Evolutionary conservation across 2,797 vertebrate species (phyloP).

Genomic region (Lepus townsendii): DNA sequence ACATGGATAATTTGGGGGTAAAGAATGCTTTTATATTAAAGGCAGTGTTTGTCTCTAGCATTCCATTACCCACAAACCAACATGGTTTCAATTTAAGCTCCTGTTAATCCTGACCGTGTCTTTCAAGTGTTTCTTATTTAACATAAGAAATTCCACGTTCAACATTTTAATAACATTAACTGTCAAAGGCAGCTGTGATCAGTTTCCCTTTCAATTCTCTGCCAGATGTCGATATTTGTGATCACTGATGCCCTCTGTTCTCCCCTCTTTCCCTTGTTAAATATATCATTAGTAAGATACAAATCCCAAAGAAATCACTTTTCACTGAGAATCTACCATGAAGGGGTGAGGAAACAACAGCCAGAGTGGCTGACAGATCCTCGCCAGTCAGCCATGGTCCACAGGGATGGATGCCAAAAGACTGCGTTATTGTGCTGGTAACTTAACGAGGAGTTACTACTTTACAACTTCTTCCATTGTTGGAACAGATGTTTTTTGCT

Average conservation of each 20-base stretch:
- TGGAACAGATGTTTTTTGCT: constrained; percentile 57
- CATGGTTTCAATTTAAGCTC: constrained; percentile 89
- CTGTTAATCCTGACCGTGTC: constrained; percentile 87
- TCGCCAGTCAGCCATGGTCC: background rate
- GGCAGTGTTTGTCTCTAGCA: constrained; percentile 74
- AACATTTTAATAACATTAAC: constrained; percentile 88
- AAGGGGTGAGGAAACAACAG: constrained; percentile 54
- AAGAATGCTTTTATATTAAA: constrained; percentile 85
- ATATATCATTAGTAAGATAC: constrained; percentile 81
- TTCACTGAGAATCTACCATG: constrained; percentile 53
- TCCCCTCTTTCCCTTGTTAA: constrained; percentile 84
- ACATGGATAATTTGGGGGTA: constrained; percentile 60
- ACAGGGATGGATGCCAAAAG: constrained; percentile 14
- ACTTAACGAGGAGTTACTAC: constrained; percentile 55
- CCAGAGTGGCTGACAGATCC: background rate
- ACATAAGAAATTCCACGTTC: constrained; percentile 87
- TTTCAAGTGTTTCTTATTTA: constrained; percentile 88
- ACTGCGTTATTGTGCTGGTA: background rate
- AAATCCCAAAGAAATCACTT: constrained; percentile 70
- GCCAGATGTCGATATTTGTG: constrained; percentile 86
- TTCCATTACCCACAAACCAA: constrained; percentile 86
- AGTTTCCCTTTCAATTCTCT: constrained; percentile 81
- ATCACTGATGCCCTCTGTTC: constrained; percentile 84
- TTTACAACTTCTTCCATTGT: constrained; percentile 14
- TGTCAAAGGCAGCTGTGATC: constrained; percentile 87